These are phyloP conservation scores for Orgyia antiqua DNA, from an alignment of 2,888 invertebrate genomes.

Conservation along the genomic window DNA sequence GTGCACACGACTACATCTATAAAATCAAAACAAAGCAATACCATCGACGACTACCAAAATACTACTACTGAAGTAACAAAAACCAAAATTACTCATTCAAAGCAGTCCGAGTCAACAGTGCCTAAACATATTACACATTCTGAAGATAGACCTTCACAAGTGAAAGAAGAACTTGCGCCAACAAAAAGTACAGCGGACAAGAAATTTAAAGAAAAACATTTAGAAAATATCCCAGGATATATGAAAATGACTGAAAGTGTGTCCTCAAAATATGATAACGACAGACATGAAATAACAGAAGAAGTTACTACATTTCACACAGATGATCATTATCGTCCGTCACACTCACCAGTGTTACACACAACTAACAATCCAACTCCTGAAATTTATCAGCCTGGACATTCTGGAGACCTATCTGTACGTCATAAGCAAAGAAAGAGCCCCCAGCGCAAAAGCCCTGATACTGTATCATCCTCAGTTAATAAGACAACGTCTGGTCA, in stretches of 20 bases:
- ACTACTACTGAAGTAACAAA: conserved; percentile 4
- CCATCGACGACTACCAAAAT: conserved; percentile 6
- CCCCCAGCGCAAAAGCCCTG: conserved; percentile 2
- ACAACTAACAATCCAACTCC: too few relatives aligned
- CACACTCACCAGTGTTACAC: too few relatives aligned
- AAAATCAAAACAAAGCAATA: conserved; percentile 11
- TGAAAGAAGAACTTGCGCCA: conserved; percentile 1
- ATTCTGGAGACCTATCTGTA: too few relatives aligned
- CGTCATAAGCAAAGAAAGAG: conserved; percentile 5
- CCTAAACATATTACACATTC: conserved; percentile 8
- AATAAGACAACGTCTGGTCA: not conserved
- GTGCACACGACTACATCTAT: conserved; percentile 10
- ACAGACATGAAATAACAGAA: conserved; percentile 11
- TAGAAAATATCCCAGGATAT: conserved; percentile 12
- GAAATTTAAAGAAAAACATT: too few relatives aligned
- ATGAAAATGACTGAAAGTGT: conserved; percentile 19
- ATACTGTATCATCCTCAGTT: too few relatives aligned
- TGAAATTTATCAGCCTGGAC: too few relatives aligned
- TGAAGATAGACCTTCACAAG: conserved; percentile 15
- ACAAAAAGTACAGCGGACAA: not conserved
- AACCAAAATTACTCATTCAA: conserved; percentile 11
- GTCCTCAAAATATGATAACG: conserved; percentile 14
- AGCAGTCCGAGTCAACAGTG: conserved; percentile 12
- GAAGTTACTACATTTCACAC: conserved; percentile 4
- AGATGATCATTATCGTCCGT: conserved; percentile 1